These are phyloP conservation scores for Pampus argenteus DNA, from an alignment of 2,797 vertebrate genomes.

Conservation along the genomic window DNA sequence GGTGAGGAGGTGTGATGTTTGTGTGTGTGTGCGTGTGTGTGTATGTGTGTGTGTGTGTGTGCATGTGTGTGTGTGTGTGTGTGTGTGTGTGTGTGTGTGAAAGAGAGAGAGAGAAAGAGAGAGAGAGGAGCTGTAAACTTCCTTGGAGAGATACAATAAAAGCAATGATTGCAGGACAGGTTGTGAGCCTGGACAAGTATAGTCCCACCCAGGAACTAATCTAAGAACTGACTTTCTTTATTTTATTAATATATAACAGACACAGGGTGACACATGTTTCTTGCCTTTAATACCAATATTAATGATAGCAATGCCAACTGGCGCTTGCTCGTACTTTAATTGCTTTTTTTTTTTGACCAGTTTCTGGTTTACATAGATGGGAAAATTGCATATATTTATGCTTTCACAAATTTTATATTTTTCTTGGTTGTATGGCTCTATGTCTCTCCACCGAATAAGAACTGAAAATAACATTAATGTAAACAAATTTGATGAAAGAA, in stretches of 20 bases:
- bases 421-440: neutral
- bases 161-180: constrained; percentile 37
- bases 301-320: neutral
- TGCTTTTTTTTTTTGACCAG: neutral
- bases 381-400: too few relatives aligned
- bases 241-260: neutral
- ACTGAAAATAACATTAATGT: neutral
- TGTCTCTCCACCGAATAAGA: neutral
- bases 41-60: constrained; percentile 17
- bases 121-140: constrained; percentile 51
- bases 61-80: constrained; percentile 46
- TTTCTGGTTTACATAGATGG: too few relatives aligned
- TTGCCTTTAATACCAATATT: neutral
- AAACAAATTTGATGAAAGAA: neutral
- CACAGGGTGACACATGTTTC: neutral
- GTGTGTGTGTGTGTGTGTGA: constrained; percentile 21
- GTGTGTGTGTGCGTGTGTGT: constrained; percentile 17
- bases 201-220: constrained; percentile 3
- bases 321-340: neutral
- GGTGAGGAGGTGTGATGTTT: constrained; percentile 58
- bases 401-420: neutral
- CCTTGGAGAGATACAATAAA: constrained; percentile 40
- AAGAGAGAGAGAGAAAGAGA: too few relatives aligned
- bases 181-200: constrained; percentile 35
- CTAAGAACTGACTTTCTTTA: neutral